Conservation (phyloP, 92 coral and sea anemone species). For the Porites rus region DNA sequence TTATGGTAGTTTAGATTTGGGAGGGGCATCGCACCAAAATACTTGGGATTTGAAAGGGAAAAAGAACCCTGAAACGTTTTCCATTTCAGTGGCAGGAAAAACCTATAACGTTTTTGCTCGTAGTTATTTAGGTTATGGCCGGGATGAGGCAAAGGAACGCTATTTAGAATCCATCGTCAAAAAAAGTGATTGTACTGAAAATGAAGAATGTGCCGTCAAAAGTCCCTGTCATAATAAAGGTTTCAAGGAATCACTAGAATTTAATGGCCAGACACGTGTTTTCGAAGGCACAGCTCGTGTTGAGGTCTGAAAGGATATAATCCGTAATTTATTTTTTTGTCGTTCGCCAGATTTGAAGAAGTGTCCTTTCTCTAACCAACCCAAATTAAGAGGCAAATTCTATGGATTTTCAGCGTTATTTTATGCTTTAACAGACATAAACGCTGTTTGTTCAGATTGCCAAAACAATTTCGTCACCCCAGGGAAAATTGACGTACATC, state of each 20-base stretch:
- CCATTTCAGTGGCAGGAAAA: constrained; percentile 31
- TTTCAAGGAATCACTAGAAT: constrained; percentile 14
- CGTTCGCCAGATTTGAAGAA: neutral
- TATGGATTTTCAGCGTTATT: constrained; percentile 43
- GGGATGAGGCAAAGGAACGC: constrained; percentile 40
- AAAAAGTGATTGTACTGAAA: neutral
- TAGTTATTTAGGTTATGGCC: constrained; percentile 68
- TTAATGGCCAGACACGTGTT: neutral
- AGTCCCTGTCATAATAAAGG: constrained; percentile 65
- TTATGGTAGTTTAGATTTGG: constrained; percentile 49
- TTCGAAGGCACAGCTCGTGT: constrained; percentile 18
- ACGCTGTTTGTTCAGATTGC: constrained; percentile 45
- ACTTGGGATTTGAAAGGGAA: constrained; percentile 21
- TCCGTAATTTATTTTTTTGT: constrained; percentile 54
- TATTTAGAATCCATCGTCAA: constrained; percentile 27
- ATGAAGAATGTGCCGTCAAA: constrained; percentile 13
- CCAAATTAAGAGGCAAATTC: constrained; percentile 50
- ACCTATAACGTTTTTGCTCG: constrained; percentile 40
- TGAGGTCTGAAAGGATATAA: neutral
- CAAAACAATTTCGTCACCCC: neutral
- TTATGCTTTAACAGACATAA: constrained; percentile 48
- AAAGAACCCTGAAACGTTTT: neutral
- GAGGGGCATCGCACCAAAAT: constrained; percentile 64
- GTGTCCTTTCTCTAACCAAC: constrained; percentile 61
- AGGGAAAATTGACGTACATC: neutral